Evolutionary conservation across 2,888 invertebrate species (phyloP).

Genomic region (Zaprionus obscuricornis): DNA sequence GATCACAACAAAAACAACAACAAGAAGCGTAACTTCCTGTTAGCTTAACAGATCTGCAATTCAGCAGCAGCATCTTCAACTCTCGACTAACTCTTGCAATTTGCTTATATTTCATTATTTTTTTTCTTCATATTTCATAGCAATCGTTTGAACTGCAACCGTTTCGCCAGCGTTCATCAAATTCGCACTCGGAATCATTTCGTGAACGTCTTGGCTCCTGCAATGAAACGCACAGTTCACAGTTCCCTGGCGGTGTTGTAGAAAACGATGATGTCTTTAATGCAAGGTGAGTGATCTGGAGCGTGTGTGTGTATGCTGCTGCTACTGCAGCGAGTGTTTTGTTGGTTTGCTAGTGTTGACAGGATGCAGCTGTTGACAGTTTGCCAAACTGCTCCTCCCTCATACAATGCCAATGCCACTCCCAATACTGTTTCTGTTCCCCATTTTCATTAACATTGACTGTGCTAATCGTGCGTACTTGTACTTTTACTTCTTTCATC

Average conservation of each 20-base stretch:
- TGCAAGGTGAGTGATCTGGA: constrained; percentile 77
- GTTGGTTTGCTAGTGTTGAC: constrained; percentile 38
- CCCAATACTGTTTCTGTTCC: constrained; percentile 5
- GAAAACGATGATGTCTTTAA: constrained; percentile 82
- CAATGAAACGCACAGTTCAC: constrained; percentile 79
- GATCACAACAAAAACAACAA: constrained; percentile 53
- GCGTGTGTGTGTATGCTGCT: constrained; percentile 2
- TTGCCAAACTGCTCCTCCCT: constrained; percentile 42
- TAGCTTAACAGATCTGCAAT: no score
- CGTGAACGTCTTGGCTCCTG: constrained; percentile 83
- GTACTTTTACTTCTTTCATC: constrained; percentile 16
- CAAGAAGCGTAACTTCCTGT: no score
- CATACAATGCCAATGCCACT: constrained; percentile 21
- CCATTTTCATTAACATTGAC: constrained; percentile 45
- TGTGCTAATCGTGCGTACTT: constrained; percentile 77
- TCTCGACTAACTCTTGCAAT: constrained; percentile 21
- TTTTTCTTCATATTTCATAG: constrained; percentile 36
- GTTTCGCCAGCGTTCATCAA: constrained; percentile 79
- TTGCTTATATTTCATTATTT: constrained; percentile 31
- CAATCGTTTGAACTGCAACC: constrained; percentile 80
- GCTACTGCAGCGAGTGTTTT: no score
- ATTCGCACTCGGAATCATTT: constrained; percentile 79
- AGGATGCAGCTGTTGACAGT: constrained; percentile 81
- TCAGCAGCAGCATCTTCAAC: constrained; percentile 2
- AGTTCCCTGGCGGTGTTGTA: constrained; percentile 57